Percentiles rank a stretch among this genome's conserved stretches.
These are phyloP conservation scores for Reticulitermes lucifugus DNA, from an alignment of 2,888 invertebrate genomes.

Conservation along the genomic window DNA sequence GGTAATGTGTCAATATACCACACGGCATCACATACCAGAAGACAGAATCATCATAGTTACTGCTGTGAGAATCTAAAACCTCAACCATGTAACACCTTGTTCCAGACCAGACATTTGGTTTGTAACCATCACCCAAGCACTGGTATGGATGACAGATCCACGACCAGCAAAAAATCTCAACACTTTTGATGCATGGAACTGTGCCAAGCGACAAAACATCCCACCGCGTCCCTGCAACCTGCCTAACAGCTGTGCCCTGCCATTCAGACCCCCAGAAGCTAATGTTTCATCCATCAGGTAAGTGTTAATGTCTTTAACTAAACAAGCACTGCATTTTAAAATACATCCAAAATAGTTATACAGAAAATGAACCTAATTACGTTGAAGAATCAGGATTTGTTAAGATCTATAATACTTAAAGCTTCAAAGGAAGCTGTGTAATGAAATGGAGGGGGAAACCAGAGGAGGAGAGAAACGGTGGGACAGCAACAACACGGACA, in stretches of 20 bases:
- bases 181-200: constrained; percentile 86
- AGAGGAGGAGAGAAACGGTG: too few relatives aligned
- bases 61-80: too few relatives aligned
- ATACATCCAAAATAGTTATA: too few relatives aligned
- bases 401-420: too few relatives aligned
- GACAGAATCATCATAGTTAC: too few relatives aligned
- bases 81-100: constrained; percentile 51
- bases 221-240: constrained; percentile 83
- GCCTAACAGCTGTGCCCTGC: constrained; percentile 85
- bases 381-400: not conserved
- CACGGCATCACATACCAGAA: too few relatives aligned
- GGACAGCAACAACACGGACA: too few relatives aligned
- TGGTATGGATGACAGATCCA: constrained; percentile 92
- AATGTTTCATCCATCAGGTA: constrained; percentile 82
- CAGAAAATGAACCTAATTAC: not conserved
- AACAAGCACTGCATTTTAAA: too few relatives aligned
- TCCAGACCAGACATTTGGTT: constrained; percentile 87
- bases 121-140: constrained; percentile 87
- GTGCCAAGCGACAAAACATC: constrained; percentile 75
- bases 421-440: too few relatives aligned
- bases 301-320: not conserved
- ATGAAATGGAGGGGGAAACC: too few relatives aligned
- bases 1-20: too few relatives aligned
- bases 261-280: constrained; percentile 80
- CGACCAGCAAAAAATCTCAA: constrained; percentile 74